Evolutionary conservation across 1,140 invertebrate genomes (phyloP), one percentile per base, ranked within the genome.

Genomic region (Branchinecta lynchi): DNA sequence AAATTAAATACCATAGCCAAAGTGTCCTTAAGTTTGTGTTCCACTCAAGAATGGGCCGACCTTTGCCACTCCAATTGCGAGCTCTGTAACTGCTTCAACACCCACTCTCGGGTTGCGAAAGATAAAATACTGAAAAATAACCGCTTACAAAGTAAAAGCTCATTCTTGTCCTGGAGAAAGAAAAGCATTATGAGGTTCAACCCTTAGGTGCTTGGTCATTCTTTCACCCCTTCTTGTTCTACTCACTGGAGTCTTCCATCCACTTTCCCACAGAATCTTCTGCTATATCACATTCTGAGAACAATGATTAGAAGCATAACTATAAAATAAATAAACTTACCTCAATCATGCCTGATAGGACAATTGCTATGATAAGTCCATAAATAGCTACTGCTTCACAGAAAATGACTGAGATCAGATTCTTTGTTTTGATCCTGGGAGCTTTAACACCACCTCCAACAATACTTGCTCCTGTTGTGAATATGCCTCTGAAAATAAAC

Each of bases 311-410:
- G 44, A 32, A 66, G 45, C 44, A 10, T 65, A 17, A 9, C 45
- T 8, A 65, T 67, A 45, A 43, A 15, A 43, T 43, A 66, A 70
- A 7, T 45, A n/a, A n/a, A 43, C 12, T 70, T 76, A 84, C 84
- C 72, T 87, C 86, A 72, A 94, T 79, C 76, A 87, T 84, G 73
- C 91, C 92, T 68, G 89, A 90, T 51, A 98, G 84, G 43, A 98
- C 93, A 77, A 98, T 97, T 44, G 95, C 93, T 75, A 95, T 95
- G 76, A 98, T 98, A 32, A 98, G 84, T n/a, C 95, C 95, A 79
- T 98, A 98, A 80, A 98, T 98, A 69, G 95, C 95, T 0, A 98
- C 95, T 75, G 95, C 95, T 81, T 98, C 95, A 79, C 95, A 98
- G 83, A 98, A 98, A 79, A 98, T 98, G 76, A 98, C 95, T 68